Base-by-base conservation (phyloP, 1,140 invertebrate genomes). In the Atopsyche davidsoni region DNA sequence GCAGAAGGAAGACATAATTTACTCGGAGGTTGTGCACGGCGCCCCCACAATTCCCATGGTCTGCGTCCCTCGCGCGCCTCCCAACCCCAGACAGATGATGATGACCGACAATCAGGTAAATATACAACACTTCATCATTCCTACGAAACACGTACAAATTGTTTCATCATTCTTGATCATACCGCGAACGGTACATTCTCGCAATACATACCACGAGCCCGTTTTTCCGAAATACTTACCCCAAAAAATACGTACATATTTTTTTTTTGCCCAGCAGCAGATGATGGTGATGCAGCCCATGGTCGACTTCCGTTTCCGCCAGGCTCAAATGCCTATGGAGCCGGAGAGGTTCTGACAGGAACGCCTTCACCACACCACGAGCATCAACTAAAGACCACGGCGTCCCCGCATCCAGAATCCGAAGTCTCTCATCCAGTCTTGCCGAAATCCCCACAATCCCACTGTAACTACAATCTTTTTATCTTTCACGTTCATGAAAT, bases 281-380 rank as follows among this genome's bases (percentile, higher is more conserved):
- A 25, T 57, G 34, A 50, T 57, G 34, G 49, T 57, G 54, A 57
- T 57, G 54, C 54, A 57, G 49, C 54, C 54, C 7, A 49, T 57
- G 46, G 54, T 57, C 4, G 54, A 57, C 45, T 57, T 52, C 46
- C 49, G 54, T 21, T 57, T 48, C 54, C 49, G 54, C n/a, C 54
- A 57, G 34, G 43, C 54, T 9, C 49, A 49, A 11, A 17, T 51
- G 13, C 35, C 49, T 10, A 24, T 57, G 24, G 54, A 57, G 34
- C 54, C 54, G 2, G 54, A 52, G 42, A 44, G 54, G 36, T 57
- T 57, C 45, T 57, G 54, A 57, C 54, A 52, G 48, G 54, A 52
- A 21, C 48, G 43, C 53, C 28, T 28, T 25, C 47, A 55, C 34
- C 44, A 36, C 13, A 31, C 49, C 28, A 28, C 24, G 6, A 6